These are phyloP conservation scores for Trochalopteron elliotii DNA, from an alignment of 2,113 vertebrate species.

Conservation along the genomic window DNA sequence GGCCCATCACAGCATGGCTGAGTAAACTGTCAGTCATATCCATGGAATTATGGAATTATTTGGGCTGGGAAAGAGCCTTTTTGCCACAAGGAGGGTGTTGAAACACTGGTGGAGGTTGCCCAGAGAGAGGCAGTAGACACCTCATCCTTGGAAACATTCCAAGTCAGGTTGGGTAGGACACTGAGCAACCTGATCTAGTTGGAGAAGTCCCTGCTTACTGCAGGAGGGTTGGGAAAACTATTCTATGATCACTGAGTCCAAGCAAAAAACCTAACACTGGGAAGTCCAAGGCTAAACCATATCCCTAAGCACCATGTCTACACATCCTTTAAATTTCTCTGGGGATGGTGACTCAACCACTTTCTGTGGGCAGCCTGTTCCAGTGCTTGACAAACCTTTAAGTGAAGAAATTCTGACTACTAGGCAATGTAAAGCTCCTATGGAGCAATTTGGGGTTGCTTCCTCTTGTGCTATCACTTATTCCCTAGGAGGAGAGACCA, in stretches of 20 bases:
- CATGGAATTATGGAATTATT: neutral
- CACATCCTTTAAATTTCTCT: neutral
- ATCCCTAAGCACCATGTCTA: neutral
- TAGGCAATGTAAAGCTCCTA: neutral
- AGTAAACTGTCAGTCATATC: neutral
- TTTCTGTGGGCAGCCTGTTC: neutral
- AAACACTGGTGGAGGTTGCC: neutral
- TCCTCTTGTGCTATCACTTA: neutral
- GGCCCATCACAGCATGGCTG: neutral
- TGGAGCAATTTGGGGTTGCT: fast-evolving
- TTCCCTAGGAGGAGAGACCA: neutral
- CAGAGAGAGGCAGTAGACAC: neutral
- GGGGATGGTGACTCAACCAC: no score
- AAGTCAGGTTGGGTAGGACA: neutral
- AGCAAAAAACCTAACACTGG: neutral
- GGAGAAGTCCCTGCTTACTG: neutral
- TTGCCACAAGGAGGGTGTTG: neutral
- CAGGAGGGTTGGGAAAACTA: neutral
- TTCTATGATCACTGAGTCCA: neutral
- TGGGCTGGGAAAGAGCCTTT: neutral
- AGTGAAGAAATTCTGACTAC: neutral
- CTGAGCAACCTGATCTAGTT: neutral
- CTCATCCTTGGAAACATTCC: neutral
- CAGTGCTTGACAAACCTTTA: neutral
- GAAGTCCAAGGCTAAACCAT: neutral